Evolutionary conservation across 1,140 invertebrate genomes (phyloP).

Genomic region (Saccostrea glomerata): DNA sequence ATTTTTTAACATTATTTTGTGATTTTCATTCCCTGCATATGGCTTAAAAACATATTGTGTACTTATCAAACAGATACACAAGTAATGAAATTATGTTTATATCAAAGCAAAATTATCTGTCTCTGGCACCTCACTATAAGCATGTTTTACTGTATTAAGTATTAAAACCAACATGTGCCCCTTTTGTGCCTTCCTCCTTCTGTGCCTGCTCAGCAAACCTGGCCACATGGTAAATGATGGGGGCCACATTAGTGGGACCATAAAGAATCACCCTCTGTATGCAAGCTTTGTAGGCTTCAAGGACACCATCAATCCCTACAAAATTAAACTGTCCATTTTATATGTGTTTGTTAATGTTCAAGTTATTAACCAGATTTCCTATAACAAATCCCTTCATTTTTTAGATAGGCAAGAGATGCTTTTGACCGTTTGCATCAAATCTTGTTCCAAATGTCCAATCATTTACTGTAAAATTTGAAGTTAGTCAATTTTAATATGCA

Average conservation of each 20-base stretch:
- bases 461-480: too few relatives aligned
- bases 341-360: too few relatives aligned
- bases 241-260: conserved; percentile 81
- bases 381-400: too few relatives aligned
- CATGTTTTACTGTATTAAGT: background rate
- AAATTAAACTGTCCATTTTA: background rate
- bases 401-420: too few relatives aligned
- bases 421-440: too few relatives aligned
- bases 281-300: conserved; percentile 79
- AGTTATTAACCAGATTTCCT: too few relatives aligned
- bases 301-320: conserved; percentile 79
- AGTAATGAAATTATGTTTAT: background rate
- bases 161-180: conserved; percentile 65
- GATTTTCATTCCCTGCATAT: too few relatives aligned
- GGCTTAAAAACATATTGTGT: too few relatives aligned
- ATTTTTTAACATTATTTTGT: too few relatives aligned
- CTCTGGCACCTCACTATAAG: background rate
- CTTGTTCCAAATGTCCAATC: too few relatives aligned
- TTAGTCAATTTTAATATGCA: too few relatives aligned
- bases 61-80: background rate
- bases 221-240: conserved; percentile 80
- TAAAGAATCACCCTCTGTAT: conserved; percentile 78
- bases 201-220: conserved; percentile 73
- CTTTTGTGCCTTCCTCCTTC: conserved; percentile 69
- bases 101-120: background rate